phyloP scores from a whole-genome alignment of 2,888 invertebrate genomes.

The Spodoptera littoralis region DNA sequence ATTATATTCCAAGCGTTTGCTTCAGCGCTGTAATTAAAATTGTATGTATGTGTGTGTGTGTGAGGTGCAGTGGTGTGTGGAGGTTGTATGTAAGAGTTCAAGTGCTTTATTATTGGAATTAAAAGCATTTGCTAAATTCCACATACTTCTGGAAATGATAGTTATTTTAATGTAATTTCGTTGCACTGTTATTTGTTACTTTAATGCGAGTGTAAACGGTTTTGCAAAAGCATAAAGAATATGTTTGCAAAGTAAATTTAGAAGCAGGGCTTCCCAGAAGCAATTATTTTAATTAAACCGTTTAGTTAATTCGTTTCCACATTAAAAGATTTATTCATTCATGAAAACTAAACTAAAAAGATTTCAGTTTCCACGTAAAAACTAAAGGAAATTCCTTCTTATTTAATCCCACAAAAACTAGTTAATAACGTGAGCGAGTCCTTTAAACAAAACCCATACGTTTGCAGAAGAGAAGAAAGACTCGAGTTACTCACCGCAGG shows the following conservation, averaged over 20 bases:
- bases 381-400: neutral
- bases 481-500: constrained; percentile 27
- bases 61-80: constrained; percentile 9
- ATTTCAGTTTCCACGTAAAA: neutral
- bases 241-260: too few relatives aligned
- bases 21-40: constrained; percentile 23
- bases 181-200: too few relatives aligned
- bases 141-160: neutral
- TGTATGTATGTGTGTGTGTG: constrained; percentile 8
- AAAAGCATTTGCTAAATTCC: constrained; percentile 18
- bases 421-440: neutral
- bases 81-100: constrained; percentile 12
- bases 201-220: too few relatives aligned
- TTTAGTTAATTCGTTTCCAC: too few relatives aligned
- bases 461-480: constrained; percentile 19
- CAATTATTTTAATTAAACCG: too few relatives aligned
- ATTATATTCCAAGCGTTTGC: constrained; percentile 12
- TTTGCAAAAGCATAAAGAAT: too few relatives aligned
- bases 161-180: constrained; percentile 13
- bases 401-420: neutral
- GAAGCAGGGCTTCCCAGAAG: too few relatives aligned
- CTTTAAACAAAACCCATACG: constrained; percentile 21
- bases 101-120: constrained; percentile 7
- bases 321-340: too few relatives aligned
- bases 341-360: neutral